Evolutionary conservation across 2,888 invertebrate species (phyloP).

Genomic region (Zelleria hepariella): DNA sequence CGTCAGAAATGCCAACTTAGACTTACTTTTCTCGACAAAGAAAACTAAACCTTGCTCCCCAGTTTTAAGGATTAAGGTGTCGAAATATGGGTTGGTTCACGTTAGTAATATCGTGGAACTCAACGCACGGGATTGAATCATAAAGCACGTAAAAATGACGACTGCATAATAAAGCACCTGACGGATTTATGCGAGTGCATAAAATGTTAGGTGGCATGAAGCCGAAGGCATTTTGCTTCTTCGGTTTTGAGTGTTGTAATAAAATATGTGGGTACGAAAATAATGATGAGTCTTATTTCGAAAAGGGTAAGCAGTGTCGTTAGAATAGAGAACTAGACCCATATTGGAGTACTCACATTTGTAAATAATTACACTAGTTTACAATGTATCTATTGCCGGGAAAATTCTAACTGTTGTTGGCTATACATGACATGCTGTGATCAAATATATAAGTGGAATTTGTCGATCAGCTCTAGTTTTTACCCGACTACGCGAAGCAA

Average conservation of each 20-base stretch:
- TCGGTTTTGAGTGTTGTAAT: neutral
- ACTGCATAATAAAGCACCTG: slow-evolving; percentile 4
- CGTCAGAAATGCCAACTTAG: neutral
- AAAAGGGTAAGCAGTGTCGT: too few relatives aligned
- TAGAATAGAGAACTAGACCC: too few relatives aligned
- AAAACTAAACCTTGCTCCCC: neutral
- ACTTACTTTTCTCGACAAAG: neutral
- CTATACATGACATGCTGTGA: too few relatives aligned
- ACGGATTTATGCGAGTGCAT: slow-evolving; percentile 4
- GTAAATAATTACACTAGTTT: too few relatives aligned
- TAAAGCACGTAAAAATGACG: slow-evolving; percentile 48
- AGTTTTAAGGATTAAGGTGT: neutral
- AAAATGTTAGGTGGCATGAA: neutral
- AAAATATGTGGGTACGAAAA: too few relatives aligned
- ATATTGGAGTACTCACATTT: too few relatives aligned
- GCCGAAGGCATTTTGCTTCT: neutral
- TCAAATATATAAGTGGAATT: too few relatives aligned
- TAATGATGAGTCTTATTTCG: too few relatives aligned
- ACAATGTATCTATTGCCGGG: too few relatives aligned
- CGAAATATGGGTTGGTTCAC: neutral
- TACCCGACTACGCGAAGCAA: too few relatives aligned
- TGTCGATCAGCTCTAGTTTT: too few relatives aligned
- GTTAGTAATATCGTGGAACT: slow-evolving; percentile 26
- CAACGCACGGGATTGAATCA: slow-evolving; percentile 51
- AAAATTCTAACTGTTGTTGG: too few relatives aligned